phyloP scores from a whole-genome alignment of 2,888 invertebrate species.

The Acleris cristana region DNA sequence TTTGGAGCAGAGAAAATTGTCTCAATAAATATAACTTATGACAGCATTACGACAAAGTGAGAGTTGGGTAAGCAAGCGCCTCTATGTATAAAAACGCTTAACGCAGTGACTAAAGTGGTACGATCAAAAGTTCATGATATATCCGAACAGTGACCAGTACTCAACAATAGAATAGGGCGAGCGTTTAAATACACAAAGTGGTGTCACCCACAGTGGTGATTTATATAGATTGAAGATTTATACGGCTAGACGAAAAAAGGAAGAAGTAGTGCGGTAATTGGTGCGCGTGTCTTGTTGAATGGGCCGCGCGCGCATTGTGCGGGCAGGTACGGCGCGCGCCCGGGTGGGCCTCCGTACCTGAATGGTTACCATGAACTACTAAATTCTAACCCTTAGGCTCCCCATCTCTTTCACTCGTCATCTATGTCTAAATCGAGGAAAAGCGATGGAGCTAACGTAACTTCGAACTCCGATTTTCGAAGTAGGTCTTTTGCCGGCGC shows the following conservation, averaged over 20 bases:
- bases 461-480: too few relatives aligned
- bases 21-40: slow-evolving; percentile 19
- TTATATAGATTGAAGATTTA: slow-evolving; percentile 30
- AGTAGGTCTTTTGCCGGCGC: too few relatives aligned
- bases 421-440: background rate
- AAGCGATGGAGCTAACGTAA: too few relatives aligned
- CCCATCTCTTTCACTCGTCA: background rate
- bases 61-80: slow-evolving; percentile 14
- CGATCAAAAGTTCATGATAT: too few relatives aligned
- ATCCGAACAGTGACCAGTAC: too few relatives aligned
- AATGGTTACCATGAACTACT: slow-evolving; percentile 23
- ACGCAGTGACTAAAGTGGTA: too few relatives aligned
- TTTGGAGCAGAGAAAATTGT: slow-evolving; percentile 19
- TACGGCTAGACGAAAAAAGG: slow-evolving; percentile 38
- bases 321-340: slow-evolving; percentile 51
- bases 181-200: slow-evolving; percentile 17
- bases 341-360: slow-evolving; percentile 42
- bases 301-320: slow-evolving; percentile 58
- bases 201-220: slow-evolving; percentile 27
- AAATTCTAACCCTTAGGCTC: background rate
- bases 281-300: slow-evolving; percentile 58
- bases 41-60: slow-evolving; percentile 7
- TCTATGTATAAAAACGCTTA: background rate
- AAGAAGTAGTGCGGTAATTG: slow-evolving; percentile 44
- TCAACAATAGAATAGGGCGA: too few relatives aligned